phyloP scores from a whole-genome alignment of 2,888 invertebrate genomes.

The Therioaphis trifolii region DNA sequence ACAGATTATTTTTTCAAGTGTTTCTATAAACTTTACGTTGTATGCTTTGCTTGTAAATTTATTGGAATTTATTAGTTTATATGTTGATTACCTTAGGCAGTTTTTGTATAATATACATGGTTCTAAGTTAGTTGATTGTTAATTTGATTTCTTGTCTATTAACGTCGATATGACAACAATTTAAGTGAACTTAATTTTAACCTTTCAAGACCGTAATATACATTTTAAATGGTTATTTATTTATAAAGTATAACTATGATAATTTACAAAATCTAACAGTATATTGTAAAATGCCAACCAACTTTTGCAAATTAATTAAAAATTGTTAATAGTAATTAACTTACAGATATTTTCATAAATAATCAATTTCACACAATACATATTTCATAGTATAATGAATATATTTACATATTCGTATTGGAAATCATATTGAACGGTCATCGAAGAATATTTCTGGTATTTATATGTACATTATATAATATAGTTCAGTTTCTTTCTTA shows the following conservation, averaged over 20 bases:
- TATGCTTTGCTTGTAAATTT: slow-evolving; percentile 2
- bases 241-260: too few species aligned
- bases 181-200: neutral
- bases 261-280: too few species aligned
- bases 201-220: neutral
- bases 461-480: neutral
- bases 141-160: neutral
- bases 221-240: too few species aligned
- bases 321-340: too few species aligned
- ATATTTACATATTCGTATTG: too few species aligned
- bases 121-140: neutral
- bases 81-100: slow-evolving; percentile 8
- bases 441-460: slow-evolving; percentile 21
- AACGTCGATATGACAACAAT: neutral
- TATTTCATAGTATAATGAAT: neutral
- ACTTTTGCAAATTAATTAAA: too few species aligned
- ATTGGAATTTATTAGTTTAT: neutral
- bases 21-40: neutral
- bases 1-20: neutral
- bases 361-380: too few species aligned
- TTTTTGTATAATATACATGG: neutral
- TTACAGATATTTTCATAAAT: too few species aligned
- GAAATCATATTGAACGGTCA: too few species aligned
- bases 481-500: neutral
- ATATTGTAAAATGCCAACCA: too few species aligned